phyloP scores from a whole-genome alignment of 2,888 invertebrate species.

The Andrena minutula region DNA sequence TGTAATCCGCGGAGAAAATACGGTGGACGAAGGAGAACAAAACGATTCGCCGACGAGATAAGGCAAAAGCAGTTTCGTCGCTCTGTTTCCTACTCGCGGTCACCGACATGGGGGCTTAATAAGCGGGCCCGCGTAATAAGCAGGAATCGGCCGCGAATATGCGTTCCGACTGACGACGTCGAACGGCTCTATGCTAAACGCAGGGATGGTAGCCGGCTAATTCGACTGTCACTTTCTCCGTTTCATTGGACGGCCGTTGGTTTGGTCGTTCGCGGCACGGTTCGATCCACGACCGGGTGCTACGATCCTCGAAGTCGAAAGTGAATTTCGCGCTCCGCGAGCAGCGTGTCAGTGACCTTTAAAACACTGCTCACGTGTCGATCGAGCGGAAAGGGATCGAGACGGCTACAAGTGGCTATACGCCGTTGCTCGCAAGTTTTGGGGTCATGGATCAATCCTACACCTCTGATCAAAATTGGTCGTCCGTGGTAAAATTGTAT shows the following conservation, averaged over 20 bases:
- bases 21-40: conserved; percentile 8
- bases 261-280: conserved; percentile 18
- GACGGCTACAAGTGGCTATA: conserved; percentile 19
- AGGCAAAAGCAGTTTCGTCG: conserved; percentile 34
- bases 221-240: conserved; percentile 66
- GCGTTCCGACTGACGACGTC: conserved; percentile 18
- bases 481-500: too few species aligned
- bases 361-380: conserved; percentile 38
- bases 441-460: background rate
- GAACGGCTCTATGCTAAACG: conserved; percentile 48
- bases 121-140: conserved; percentile 42
- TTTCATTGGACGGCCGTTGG: conserved; percentile 31
- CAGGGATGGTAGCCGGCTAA: conserved; percentile 23
- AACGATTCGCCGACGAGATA: conserved; percentile 30
- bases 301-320: conserved; percentile 56
- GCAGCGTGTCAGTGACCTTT: conserved; percentile 56
- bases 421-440: conserved; percentile 1
- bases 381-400: conserved; percentile 27
- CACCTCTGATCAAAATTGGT: background rate
- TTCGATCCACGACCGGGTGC: conserved; percentile 20
- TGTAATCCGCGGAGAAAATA: background rate
- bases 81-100: conserved; percentile 34
- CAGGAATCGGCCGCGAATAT: conserved; percentile 36
- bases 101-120: conserved; percentile 35
- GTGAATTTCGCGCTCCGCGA: conserved; percentile 58